Percentiles rank a stretch among this genome's conserved stretches.
These are phyloP conservation scores for Gephyroberyx darwinii DNA, from an alignment of 2,797 vertebrate genomes.

Conservation along the genomic window DNA sequence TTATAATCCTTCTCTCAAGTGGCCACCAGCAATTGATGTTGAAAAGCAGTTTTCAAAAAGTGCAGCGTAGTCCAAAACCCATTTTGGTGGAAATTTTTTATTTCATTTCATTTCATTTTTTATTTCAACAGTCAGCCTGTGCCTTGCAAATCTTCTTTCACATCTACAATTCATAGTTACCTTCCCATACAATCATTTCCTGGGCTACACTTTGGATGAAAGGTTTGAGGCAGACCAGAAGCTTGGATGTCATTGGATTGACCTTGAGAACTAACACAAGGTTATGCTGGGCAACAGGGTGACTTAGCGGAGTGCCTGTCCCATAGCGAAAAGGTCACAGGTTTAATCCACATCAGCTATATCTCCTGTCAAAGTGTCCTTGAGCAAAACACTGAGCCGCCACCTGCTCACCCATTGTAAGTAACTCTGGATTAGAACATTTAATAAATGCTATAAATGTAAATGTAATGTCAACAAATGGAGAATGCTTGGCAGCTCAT, in stretches of 20 bases:
- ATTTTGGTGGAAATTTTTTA: background rate
- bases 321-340: slow-evolving; percentile 42
- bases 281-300: slow-evolving; percentile 36
- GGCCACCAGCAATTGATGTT: background rate
- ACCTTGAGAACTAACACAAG: slow-evolving; percentile 49
- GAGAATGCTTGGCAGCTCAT: background rate
- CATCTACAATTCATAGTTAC: background rate
- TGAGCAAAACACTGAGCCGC: slow-evolving; percentile 16
- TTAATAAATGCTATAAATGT: slow-evolving; percentile 21
- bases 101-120: background rate
- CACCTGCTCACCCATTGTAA: background rate
- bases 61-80: background rate
- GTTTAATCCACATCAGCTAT: slow-evolving; percentile 41
- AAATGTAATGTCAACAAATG: slow-evolving; percentile 18
- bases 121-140: background rate
- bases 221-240: slow-evolving; percentile 4
- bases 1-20: background rate
- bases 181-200: background rate
- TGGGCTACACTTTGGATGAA: slow-evolving; percentile 3
- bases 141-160: background rate
- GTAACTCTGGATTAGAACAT: slow-evolving; percentile 15
- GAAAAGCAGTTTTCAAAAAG: background rate
- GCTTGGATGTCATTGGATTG: slow-evolving; percentile 41
- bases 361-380: slow-evolving; percentile 17
- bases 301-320: background rate